Evolutionary conservation across 2,797 vertebrate species (phyloP).

Genomic region (Syngnathus rostellatus): DNA sequence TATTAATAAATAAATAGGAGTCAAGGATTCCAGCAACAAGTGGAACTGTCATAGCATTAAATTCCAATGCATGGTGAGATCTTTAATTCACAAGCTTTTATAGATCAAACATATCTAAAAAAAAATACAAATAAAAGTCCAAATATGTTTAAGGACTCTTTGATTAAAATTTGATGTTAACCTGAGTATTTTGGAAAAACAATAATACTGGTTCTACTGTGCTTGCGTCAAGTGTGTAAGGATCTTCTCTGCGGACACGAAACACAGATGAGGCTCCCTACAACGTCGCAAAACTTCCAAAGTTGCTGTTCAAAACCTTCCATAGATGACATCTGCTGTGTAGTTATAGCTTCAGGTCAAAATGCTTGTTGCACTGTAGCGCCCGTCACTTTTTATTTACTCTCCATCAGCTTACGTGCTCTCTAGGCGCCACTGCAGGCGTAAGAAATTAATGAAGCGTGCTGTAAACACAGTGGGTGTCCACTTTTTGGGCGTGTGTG

Average conservation of each 20-base stretch:
- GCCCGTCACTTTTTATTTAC: slow-evolving; percentile 4
- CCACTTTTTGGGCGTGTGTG: not conserved
- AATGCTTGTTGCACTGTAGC: slow-evolving; percentile 19
- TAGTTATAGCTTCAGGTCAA: slow-evolving; percentile 20
- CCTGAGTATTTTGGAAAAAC: not conserved
- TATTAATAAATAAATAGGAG: too few relatives aligned
- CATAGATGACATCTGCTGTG: slow-evolving; percentile 10
- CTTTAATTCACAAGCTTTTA: too few relatives aligned
- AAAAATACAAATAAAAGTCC: too few relatives aligned
- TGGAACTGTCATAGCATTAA: too few relatives aligned
- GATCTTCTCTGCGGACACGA: not conserved
- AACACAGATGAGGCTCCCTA: not conserved
- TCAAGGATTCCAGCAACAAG: too few relatives aligned
- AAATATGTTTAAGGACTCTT: too few relatives aligned
- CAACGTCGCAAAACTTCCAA: not conserved
- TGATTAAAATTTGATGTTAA: too few relatives aligned
- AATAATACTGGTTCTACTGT: not conserved
- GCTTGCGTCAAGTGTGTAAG: not conserved
- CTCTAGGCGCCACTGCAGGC: not conserved
- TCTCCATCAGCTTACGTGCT: slow-evolving; percentile 9
- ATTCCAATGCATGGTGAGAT: too few relatives aligned
- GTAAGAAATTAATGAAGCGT: slow-evolving; percentile 2
- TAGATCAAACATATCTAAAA: too few relatives aligned
- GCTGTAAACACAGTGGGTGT: slow-evolving; percentile 4
- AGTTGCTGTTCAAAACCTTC: not conserved